Evolutionary conservation across 2,888 invertebrate species (phyloP).

Genomic region (Polia nebulosa): DNA sequence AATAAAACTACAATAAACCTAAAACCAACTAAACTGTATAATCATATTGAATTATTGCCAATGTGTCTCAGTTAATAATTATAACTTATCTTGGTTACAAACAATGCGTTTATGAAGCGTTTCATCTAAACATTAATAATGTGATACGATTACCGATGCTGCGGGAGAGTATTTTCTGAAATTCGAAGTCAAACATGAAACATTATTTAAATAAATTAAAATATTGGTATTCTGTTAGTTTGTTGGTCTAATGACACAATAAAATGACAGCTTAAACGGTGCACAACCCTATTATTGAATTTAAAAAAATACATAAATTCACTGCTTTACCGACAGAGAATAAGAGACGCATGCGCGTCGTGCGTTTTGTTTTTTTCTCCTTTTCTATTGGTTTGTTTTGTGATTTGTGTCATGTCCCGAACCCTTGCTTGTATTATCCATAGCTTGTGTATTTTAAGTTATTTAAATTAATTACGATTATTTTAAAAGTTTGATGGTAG

Average conservation of each 20-base stretch:
- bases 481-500: constrained; percentile 84
- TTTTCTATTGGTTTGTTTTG: constrained; percentile 90
- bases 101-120: too few relatives aligned
- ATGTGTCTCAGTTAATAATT: background rate
- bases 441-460: constrained; percentile 87
- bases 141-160: background rate
- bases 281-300: constrained; percentile 73
- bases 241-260: background rate
- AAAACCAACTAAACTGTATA: too few relatives aligned
- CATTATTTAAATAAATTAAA: background rate
- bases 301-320: constrained; percentile 68
- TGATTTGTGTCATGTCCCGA: constrained; percentile 87
- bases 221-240: background rate
- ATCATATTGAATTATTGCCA: too few relatives aligned
- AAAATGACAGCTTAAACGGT: constrained; percentile 13
- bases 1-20: too few relatives aligned
- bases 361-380: constrained; percentile 80
- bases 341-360: constrained; percentile 87
- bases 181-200: too few relatives aligned
- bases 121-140: background rate
- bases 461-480: constrained; percentile 77
- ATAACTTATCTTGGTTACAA: too few relatives aligned
- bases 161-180: background rate
- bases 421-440: constrained; percentile 84
- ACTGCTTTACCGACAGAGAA: constrained; percentile 82